Conservation (phyloP, 2,888 invertebrate genomes). For the Dryadula phaetusa region DNA sequence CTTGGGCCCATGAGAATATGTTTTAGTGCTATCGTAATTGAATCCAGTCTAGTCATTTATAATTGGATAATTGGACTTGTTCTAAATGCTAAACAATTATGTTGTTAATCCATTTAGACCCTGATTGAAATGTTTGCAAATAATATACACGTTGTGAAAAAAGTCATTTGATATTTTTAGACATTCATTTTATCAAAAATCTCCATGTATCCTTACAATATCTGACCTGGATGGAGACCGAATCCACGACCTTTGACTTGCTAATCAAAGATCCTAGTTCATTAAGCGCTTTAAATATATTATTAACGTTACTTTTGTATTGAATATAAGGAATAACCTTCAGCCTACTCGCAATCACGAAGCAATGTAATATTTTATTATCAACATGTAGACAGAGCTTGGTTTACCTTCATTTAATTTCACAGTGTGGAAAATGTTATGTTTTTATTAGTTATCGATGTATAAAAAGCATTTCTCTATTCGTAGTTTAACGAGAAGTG, state of each 20-base stretch:
- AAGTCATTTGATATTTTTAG: too few species aligned
- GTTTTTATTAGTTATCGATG: not conserved
- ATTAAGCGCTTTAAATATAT: not conserved
- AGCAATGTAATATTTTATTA: constrained; percentile 27
- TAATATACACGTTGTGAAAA: too few species aligned
- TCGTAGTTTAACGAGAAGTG: too few species aligned
- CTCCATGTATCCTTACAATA: too few species aligned
- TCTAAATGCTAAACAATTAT: not conserved
- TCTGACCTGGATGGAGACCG: not conserved
- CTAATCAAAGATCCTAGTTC: not conserved
- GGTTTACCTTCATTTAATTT: constrained; percentile 15
- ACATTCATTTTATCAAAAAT: too few species aligned
- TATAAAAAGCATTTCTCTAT: not conserved
- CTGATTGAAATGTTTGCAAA: not conserved
- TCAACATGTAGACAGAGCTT: constrained; percentile 18
- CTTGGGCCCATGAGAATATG: not conserved
- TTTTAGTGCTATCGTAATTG: not conserved
- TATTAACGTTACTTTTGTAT: constrained; percentile 9
- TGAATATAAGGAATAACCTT: constrained; percentile 18
- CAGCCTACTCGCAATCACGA: not conserved
- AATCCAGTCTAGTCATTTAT: constrained; percentile 5
- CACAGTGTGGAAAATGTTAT: not conserved
- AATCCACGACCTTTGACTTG: not conserved
- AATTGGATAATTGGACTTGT: constrained; percentile 6
- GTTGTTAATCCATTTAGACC: not conserved